phyloP scores from a whole-genome alignment of 1,140 invertebrate species.

The Proctacanthus coquilletti region DNA sequence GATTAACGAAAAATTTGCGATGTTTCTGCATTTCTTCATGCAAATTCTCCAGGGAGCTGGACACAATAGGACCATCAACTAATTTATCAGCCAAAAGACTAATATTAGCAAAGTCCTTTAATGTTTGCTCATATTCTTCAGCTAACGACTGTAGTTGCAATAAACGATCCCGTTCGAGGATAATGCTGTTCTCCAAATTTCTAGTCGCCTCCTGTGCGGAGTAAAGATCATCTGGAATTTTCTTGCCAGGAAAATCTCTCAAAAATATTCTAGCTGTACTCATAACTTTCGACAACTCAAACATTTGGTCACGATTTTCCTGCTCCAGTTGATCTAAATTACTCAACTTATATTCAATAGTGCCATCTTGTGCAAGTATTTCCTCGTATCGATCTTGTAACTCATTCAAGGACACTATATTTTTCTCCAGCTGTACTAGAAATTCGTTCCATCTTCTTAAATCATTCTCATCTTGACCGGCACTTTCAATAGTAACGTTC shows the following conservation, averaged over 20 bases:
- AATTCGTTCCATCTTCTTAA: conserved; percentile 55
- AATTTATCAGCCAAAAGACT: conserved; percentile 64
- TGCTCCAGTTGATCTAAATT: conserved; percentile 20
- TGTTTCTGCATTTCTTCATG: conserved; percentile 80
- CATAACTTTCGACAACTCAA: conserved; percentile 30
- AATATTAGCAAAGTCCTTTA: conserved; percentile 71
- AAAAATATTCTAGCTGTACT: conserved; percentile 36
- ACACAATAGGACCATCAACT: conserved; percentile 55
- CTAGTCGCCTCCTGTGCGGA: conserved; percentile 45
- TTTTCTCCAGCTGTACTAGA: conserved; percentile 15
- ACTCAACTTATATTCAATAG: conserved; percentile 21
- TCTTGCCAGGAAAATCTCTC: conserved; percentile 43
- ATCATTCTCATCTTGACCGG: conserved; percentile 40
- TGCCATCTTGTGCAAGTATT: conserved; percentile 15
- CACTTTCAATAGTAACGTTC: conserved; percentile 41
- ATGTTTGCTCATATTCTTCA: conserved; percentile 72
- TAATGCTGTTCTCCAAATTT: conserved; percentile 48
- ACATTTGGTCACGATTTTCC: conserved; percentile 20
- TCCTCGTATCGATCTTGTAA: conserved; percentile 19
- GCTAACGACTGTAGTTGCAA: conserved; percentile 53
- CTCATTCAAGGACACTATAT: conserved; percentile 11
- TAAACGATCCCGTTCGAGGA: conserved; percentile 52
- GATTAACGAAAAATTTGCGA: conserved; percentile 71
- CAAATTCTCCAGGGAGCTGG: conserved; percentile 54
- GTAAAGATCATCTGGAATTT: conserved; percentile 49